phyloP scores from a whole-genome alignment of 2,888 invertebrate species.

The Limenitis camilla region DNA sequence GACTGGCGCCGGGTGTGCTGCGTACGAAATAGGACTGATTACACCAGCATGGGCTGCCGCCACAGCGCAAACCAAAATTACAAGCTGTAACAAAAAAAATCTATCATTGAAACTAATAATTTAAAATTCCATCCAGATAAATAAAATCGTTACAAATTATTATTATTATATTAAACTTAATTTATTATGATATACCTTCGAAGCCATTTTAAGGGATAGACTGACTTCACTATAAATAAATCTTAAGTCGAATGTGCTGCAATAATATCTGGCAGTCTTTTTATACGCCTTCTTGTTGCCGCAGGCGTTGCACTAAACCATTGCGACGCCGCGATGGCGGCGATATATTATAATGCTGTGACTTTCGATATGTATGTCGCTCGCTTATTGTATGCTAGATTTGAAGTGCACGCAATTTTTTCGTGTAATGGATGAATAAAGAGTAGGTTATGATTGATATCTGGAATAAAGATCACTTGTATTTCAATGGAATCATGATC shows the following conservation, averaged over 20 bases:
- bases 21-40: conserved; percentile 42
- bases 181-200: conserved; percentile 43
- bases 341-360: conserved; percentile 40
- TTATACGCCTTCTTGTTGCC: conserved; percentile 48
- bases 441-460: conserved; percentile 52
- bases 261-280: conserved; percentile 41
- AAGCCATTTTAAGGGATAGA: conserved; percentile 51
- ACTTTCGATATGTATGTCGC: conserved; percentile 34
- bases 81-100: conserved; percentile 38
- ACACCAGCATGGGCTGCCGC: conserved; percentile 44
- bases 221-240: conserved; percentile 51
- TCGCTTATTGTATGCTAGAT: conserved; percentile 22
- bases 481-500: conserved; percentile 42
- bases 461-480: conserved; percentile 55
- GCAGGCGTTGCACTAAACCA: conserved; percentile 43
- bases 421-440: conserved; percentile 38
- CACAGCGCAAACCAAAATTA: conserved; percentile 49
- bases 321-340: conserved; percentile 20
- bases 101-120: not conserved
- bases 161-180: not conserved
- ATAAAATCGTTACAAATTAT: not conserved
- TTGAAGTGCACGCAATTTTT: conserved; percentile 31
- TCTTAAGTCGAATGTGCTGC: conserved; percentile 57
- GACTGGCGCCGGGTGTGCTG: conserved; percentile 55
- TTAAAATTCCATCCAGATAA: not conserved